These are phyloP conservation scores for Thamnaconus septentrionalis DNA, from an alignment of 2,113 vertebrate species.

Conservation along the genomic window DNA sequence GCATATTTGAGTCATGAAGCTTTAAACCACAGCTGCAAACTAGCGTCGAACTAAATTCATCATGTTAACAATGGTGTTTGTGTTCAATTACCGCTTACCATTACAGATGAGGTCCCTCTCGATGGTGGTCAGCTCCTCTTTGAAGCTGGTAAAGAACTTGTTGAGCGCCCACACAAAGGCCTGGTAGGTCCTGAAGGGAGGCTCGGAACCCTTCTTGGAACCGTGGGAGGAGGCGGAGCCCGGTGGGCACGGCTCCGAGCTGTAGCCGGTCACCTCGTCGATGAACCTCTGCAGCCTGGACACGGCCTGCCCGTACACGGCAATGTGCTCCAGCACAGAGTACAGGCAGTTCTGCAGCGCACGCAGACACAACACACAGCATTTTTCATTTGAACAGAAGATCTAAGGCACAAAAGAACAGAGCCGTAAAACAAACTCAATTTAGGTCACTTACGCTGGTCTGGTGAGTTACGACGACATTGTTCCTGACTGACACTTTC, in stretches of 20 bases:
- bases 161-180: slow-evolving; percentile 97
- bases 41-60: too few species aligned
- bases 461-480: slow-evolving; percentile 92
- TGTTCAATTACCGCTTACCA: slow-evolving; percentile 56
- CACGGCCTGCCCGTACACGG: slow-evolving; percentile 92
- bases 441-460: slow-evolving; percentile 83
- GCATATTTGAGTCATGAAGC: too few species aligned
- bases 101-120: slow-evolving; percentile 89
- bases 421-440: neutral
- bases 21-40: too few species aligned
- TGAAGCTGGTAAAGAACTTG: slow-evolving; percentile 93
- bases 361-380: neutral
- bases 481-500: slow-evolving; percentile 89
- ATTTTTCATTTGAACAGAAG: accelerated
- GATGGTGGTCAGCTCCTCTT: slow-evolving; percentile 89
- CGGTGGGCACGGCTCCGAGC: slow-evolving; percentile 74
- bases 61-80: neutral
- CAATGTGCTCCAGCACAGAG: slow-evolving; percentile 91
- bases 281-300: slow-evolving; percentile 92
- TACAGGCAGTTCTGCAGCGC: slow-evolving; percentile 84
- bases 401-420: neutral
- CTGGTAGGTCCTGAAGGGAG: slow-evolving; percentile 96
- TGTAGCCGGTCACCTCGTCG: slow-evolving; percentile 94
- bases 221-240: slow-evolving; percentile 73
- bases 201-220: slow-evolving; percentile 83